phyloP scores from a whole-genome alignment of 2,888 invertebrate species.

The Aethes cnicana region DNA sequence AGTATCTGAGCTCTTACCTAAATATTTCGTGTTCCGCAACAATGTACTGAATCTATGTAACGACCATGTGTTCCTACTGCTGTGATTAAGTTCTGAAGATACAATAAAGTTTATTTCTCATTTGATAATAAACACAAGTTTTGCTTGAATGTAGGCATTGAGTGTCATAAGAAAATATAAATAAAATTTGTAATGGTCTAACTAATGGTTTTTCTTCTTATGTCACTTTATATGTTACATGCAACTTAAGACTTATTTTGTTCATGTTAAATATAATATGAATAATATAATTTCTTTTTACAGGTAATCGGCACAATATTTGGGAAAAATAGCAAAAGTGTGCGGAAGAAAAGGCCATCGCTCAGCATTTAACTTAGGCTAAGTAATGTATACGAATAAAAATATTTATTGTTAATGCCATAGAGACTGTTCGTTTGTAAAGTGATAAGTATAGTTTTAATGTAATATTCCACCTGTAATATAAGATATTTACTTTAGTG shows the following conservation, averaged over 20 bases:
- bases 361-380: conserved; percentile 84
- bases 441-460: conserved; percentile 34
- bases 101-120: too few relatives aligned
- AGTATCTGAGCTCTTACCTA: too few relatives aligned
- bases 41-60: too few relatives aligned
- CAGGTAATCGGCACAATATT: conserved; percentile 89
- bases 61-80: too few relatives aligned
- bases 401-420: conserved; percentile 48
- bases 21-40: too few relatives aligned
- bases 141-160: too few relatives aligned
- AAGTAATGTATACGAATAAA: conserved; percentile 43
- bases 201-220: too few relatives aligned
- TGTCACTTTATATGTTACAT: too few relatives aligned
- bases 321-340: conserved; percentile 89
- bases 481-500: conserved; percentile 7
- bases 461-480: conserved; percentile 22
- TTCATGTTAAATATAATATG: not conserved
- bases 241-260: not conserved
- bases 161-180: too few relatives aligned
- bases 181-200: too few relatives aligned
- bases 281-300: conserved; percentile 12
- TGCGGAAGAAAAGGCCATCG: conserved; percentile 89
- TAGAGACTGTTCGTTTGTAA: conserved; percentile 68
- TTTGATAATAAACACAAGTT: too few relatives aligned
- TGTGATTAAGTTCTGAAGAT: too few relatives aligned